A percentile compares a stretch with the other conserved stretches of the same genome.
Conservation (phyloP, 1,140 invertebrate species). For the Micrasema longulum region DNA sequence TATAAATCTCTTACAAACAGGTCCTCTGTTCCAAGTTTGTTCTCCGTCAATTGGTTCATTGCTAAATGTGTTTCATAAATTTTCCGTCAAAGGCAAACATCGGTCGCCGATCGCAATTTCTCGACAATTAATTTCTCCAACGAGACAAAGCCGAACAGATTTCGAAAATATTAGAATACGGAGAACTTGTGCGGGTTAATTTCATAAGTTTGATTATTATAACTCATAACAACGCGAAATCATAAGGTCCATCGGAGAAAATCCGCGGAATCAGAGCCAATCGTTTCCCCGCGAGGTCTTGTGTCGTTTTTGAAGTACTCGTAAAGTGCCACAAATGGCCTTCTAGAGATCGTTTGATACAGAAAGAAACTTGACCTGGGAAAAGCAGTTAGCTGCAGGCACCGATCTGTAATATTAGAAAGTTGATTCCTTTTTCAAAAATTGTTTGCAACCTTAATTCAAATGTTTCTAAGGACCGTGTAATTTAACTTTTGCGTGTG, state of each 20-base stretch:
- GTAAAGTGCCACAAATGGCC: conserved; percentile 35
- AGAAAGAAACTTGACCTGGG: conserved; percentile 51
- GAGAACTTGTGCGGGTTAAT: conserved; percentile 6
- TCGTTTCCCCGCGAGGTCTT: conserved; percentile 11
- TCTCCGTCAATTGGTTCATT: conserved; percentile 10
- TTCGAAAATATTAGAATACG: conserved; percentile 21
- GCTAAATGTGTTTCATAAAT: conserved; percentile 21
- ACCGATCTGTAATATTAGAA: conserved; percentile 43
- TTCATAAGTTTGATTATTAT: conserved; percentile 14
- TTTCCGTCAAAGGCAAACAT: conserved; percentile 25
- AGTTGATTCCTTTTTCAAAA: too few species aligned
- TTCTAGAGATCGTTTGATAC: conserved; percentile 46
- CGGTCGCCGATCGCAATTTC: conserved; percentile 3
- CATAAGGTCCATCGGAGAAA: conserved; percentile 25
- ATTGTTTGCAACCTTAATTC: too few species aligned
- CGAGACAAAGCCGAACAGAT: conserved; percentile 7
- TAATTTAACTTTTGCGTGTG: too few species aligned
- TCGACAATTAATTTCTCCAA: conserved; percentile 20
- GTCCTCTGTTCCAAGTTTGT: conserved; percentile 14
- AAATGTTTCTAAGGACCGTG: too few species aligned
- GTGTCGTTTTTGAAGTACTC: conserved; percentile 10
- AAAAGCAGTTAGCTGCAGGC: conserved; percentile 30
- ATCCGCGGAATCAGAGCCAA: conserved; percentile 33
- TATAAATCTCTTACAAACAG: conserved; percentile 9
- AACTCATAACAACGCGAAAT: conserved; percentile 11